phyloP scores from a whole-genome alignment of 1,140 invertebrate genomes.

The Yoshiicerus persimilis region DNA sequence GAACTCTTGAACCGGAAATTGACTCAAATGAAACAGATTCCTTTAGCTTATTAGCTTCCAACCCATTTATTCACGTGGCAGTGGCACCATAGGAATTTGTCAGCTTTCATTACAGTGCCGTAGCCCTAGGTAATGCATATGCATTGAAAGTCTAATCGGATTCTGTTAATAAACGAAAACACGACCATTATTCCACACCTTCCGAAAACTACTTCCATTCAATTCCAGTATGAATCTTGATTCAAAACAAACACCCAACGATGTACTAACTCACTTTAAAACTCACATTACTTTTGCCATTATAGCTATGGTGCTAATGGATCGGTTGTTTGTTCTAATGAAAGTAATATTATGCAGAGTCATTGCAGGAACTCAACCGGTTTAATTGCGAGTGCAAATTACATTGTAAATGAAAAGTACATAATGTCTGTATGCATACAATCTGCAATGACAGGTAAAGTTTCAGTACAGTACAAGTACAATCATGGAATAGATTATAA shows the following conservation, averaged over 20 bases:
- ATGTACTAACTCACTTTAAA: not conserved
- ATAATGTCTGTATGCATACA: not conserved
- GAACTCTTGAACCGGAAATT: not conserved
- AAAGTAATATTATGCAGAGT: not conserved
- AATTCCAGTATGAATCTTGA: not conserved
- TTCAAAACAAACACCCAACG: not conserved
- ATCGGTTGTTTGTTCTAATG: not conserved
- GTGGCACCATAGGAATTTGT: not conserved
- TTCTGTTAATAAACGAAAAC: not conserved
- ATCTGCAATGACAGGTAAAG: not conserved
- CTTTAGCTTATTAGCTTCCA: not conserved
- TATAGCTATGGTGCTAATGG: not conserved
- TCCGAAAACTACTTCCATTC: not conserved
- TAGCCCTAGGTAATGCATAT: not conserved
- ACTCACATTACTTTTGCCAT: not conserved
- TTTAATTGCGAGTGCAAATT: conserved; percentile 13
- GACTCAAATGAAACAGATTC: not conserved
- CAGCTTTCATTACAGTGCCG: not conserved
- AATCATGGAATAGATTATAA: not conserved
- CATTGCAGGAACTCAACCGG: not conserved
- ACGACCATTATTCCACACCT: not conserved
- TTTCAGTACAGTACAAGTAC: not conserved
- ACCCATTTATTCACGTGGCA: not conserved
- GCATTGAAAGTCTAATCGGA: not conserved
- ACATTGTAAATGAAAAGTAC: not conserved